These are phyloP conservation scores for Scaptomyza caliginosa DNA, from an alignment of 2,888 invertebrate species.

Conservation along the genomic window DNA sequence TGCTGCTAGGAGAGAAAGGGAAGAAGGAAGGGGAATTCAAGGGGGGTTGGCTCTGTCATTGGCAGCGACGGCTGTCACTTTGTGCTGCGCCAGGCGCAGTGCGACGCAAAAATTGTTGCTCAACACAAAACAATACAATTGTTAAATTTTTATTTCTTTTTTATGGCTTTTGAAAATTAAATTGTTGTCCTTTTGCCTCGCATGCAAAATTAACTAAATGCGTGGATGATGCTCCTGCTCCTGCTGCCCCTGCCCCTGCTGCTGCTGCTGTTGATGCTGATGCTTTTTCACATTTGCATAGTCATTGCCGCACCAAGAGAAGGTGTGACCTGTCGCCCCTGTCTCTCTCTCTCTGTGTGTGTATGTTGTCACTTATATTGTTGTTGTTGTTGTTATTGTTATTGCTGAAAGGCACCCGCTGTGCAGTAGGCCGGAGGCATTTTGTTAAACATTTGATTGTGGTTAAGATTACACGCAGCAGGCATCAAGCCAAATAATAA, in stretches of 20 bases:
- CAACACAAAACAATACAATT: constrained; percentile 50
- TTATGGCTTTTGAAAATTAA: constrained; percentile 77
- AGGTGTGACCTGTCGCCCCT: constrained; percentile 65
- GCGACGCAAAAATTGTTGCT: constrained; percentile 36
- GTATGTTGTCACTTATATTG: constrained; percentile 22
- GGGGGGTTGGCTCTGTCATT: constrained; percentile 49
- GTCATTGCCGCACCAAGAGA: constrained; percentile 52
- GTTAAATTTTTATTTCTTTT: constrained; percentile 71
- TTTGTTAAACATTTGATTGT: constrained; percentile 74
- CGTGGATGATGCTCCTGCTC: constrained; percentile 25
- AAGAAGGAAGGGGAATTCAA: not conserved
- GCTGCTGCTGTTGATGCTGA: constrained; percentile 7
- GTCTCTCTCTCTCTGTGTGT: constrained; percentile 1
- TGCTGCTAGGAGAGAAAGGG: not conserved
- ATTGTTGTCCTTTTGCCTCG: constrained; percentile 64
- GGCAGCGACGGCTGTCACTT: constrained; percentile 72
- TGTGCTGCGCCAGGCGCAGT: constrained; percentile 52
- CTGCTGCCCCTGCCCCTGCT: not conserved
- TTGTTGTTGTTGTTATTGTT: constrained; percentile 40
- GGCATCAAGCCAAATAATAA: constrained; percentile 29
- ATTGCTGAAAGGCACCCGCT: constrained; percentile 51
- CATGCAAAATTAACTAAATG: constrained; percentile 71
- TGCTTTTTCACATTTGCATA: constrained; percentile 45
- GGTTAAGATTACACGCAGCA: constrained; percentile 62
- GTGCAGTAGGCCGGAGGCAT: constrained; percentile 58